Evolutionary conservation across 2,888 invertebrate genomes (phyloP).

Genomic region (Dasysyrphus tricinctus): DNA sequence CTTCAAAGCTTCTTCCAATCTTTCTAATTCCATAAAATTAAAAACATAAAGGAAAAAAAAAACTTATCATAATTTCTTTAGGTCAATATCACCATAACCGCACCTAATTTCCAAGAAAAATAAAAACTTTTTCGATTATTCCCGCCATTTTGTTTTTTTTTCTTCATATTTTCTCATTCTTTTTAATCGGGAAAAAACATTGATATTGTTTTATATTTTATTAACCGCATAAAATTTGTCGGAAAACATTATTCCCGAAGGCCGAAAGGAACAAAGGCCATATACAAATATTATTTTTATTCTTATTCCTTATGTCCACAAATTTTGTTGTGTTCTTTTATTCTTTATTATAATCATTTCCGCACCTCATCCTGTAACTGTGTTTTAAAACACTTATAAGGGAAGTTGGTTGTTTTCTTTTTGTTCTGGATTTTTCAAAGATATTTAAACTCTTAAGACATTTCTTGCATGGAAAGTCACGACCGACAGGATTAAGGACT

Average conservation of each 20-base stretch:
- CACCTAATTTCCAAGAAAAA: not conserved
- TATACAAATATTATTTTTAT: constrained; percentile 40
- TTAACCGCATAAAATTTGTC: constrained; percentile 21
- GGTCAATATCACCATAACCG: constrained; percentile 18
- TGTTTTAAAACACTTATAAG: constrained; percentile 22
- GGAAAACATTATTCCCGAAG: not conserved
- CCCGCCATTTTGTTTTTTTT: constrained; percentile 7
- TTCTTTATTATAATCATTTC: not conserved
- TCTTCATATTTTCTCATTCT: not conserved
- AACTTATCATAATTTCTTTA: constrained; percentile 6
- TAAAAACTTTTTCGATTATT: constrained; percentile 37
- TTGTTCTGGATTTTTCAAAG: constrained; percentile 41
- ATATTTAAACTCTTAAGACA: constrained; percentile 53
- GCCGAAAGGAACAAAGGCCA: not conserved
- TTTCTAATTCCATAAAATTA: not conserved
- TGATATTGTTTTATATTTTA: constrained; percentile 22
- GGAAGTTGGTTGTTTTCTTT: not conserved
- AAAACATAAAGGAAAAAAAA: not conserved
- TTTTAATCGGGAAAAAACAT: constrained; percentile 5
- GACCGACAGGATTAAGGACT: constrained; percentile 22
- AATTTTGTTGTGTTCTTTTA: not conserved
- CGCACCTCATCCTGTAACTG: not conserved
- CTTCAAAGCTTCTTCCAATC: not conserved
- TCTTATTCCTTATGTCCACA: constrained; percentile 9
- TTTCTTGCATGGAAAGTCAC: constrained; percentile 49